Evolutionary conservation across 2,888 invertebrate species (phyloP).

Genomic region (Acleris holmiana): DNA sequence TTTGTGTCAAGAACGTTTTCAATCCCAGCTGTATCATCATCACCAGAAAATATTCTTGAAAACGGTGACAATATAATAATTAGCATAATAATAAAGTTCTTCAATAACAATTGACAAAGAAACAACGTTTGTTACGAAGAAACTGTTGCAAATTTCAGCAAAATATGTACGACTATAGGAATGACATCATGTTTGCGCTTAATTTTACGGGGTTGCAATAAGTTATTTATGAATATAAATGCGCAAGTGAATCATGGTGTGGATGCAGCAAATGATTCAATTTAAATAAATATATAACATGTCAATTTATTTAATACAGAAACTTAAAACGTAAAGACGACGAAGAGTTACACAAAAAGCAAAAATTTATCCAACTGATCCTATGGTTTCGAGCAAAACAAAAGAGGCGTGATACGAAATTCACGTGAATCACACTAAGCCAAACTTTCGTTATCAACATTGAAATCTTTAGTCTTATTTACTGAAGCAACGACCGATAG

Average conservation of each 20-base stretch:
- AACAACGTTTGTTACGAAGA: conserved; percentile 30
- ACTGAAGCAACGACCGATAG: no score
- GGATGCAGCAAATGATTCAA: conserved; percentile 9
- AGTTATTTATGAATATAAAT: conserved; percentile 20
- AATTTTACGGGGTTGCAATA: conserved; percentile 15
- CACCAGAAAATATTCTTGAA: conserved; percentile 19
- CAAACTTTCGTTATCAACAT: no score
- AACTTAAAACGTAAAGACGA: no score
- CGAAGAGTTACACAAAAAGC: no score
- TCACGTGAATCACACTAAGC: neutral
- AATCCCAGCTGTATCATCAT: conserved; percentile 28
- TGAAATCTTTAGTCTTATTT: no score
- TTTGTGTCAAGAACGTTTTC: conserved; percentile 23
- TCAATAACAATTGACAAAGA: conserved; percentile 31
- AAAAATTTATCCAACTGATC: no score
- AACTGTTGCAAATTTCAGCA: conserved; percentile 20
- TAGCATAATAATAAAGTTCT: conserved; percentile 32
- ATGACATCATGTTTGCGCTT: conserved; percentile 32
- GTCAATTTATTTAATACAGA: neutral
- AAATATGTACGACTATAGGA: conserved; percentile 12
- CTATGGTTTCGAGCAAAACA: no score
- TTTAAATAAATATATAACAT: neutral
- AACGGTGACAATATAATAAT: conserved; percentile 33
- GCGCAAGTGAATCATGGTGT: conserved; percentile 4
- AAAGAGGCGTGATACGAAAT: no score